phyloP scores from a whole-genome alignment of 1,140 invertebrate species.

The Drosophila equinoxialis region DNA sequence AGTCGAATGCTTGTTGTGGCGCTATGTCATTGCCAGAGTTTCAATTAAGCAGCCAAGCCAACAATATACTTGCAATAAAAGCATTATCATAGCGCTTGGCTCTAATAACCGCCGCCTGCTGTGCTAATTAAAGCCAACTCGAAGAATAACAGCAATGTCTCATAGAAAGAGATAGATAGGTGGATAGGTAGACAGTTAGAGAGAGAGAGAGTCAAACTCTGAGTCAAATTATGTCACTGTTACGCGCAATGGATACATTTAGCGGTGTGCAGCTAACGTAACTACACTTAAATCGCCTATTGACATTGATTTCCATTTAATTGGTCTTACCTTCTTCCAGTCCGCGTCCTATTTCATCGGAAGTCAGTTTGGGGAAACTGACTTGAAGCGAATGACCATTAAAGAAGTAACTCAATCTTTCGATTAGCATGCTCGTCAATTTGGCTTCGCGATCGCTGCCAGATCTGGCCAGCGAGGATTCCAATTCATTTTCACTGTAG shows the following conservation, averaged over 20 bases:
- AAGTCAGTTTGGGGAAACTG: conserved; percentile 88
- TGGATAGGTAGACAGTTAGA: no score
- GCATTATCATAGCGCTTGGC: conserved; percentile 40
- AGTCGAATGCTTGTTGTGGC: conserved; percentile 36
- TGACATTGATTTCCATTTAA: conserved; percentile 39
- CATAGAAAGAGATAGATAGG: no score
- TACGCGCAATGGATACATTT: conserved; percentile 72
- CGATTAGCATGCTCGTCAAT: conserved; percentile 88
- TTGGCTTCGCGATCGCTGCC: conserved; percentile 86
- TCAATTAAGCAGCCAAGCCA: conserved; percentile 34
- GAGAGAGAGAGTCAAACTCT: not conserved
- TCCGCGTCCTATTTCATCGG: conserved; percentile 87
- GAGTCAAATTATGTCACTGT: conserved; percentile 78
- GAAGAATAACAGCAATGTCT: not conserved
- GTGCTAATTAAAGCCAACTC: conserved; percentile 41
- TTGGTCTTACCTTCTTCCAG: conserved; percentile 88
- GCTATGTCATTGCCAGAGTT: conserved; percentile 62
- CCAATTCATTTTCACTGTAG: conserved; percentile 86
- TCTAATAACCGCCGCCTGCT: conserved; percentile 62
- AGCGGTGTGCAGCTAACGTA: conserved; percentile 63
- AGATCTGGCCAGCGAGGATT: conserved; percentile 86
- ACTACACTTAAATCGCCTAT: conserved; percentile 55
- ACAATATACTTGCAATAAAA: conserved; percentile 27
- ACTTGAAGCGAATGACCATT: conserved; percentile 90
- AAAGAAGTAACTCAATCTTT: conserved; percentile 88